phyloP scores from a whole-genome alignment of 2,797 vertebrate genomes.

The Eremophila alpestris region DNA sequence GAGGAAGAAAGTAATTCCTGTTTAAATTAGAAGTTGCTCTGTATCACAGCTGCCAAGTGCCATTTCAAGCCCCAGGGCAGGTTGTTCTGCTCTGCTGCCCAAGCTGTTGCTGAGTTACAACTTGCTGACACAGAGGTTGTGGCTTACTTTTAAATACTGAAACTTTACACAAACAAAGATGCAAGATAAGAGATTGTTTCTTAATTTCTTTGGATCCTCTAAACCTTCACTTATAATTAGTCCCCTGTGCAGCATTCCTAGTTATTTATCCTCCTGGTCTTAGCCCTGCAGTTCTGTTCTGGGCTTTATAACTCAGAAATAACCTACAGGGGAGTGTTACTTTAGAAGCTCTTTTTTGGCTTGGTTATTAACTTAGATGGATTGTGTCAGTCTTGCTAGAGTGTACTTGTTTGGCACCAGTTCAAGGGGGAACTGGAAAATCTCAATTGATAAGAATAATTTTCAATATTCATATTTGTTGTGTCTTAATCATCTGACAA shows the following conservation, averaged over 20 bases:
- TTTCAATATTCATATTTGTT: background rate
- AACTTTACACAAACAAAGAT: background rate
- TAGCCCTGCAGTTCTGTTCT: background rate
- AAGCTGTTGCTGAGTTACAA: background rate
- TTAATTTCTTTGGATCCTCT: background rate
- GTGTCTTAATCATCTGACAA: background rate
- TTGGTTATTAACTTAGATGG: background rate
- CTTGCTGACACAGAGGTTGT: background rate
- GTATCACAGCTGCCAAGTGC: background rate
- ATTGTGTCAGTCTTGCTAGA: background rate
- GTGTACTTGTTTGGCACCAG: background rate
- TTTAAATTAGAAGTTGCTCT: background rate
- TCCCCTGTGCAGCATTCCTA: background rate
- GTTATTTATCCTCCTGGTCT: background rate
- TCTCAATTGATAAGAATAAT: background rate
- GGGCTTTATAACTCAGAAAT: background rate
- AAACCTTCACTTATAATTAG: background rate
- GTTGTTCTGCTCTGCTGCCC: background rate
- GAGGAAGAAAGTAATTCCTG: background rate
- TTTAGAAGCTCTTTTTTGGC: background rate
- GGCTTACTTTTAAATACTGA: background rate
- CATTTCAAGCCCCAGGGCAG: background rate
- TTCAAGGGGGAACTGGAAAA: background rate
- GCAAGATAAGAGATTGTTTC: background rate
- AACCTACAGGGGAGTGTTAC: background rate